Evolutionary conservation across 2,113 vertebrate genomes (phyloP).

Genomic region (Cnemophilus loriae): DNA sequence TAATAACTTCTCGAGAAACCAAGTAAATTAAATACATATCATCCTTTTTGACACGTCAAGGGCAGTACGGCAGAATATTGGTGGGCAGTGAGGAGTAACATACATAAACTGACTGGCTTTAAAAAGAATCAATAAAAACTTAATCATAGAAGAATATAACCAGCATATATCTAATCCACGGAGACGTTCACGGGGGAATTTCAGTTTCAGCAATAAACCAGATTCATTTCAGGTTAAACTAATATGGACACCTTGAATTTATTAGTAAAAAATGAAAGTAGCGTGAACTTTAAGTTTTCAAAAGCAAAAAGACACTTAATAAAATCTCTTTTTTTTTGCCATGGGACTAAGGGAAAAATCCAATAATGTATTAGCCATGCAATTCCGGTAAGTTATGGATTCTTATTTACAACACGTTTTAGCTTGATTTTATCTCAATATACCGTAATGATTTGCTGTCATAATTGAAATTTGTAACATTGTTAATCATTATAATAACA

Average conservation of each 20-base stretch:
- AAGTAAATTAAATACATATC: background rate
- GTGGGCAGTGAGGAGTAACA: background rate
- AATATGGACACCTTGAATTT: slow-evolving; percentile 54
- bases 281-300: slow-evolving; percentile 18
- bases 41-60: background rate
- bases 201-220: slow-evolving; percentile 44
- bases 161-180: background rate
- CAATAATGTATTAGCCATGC: background rate
- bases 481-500: slow-evolving; percentile 30
- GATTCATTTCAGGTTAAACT: slow-evolving; percentile 44
- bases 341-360: slow-evolving; percentile 13
- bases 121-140: slow-evolving; percentile 42
- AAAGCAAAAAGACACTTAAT: slow-evolving; percentile 39
- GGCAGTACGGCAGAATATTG: background rate
- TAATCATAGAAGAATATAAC: slow-evolving; percentile 37
- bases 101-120: background rate
- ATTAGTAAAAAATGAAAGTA: slow-evolving; percentile 39
- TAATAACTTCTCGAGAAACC: background rate
- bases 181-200: background rate
- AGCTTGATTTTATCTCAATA: slow-evolving; percentile 43
- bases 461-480: background rate
- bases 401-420: background rate
- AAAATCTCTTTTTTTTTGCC: slow-evolving; percentile 8
- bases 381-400: background rate
- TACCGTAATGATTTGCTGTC: slow-evolving; percentile 4